A percentile compares a stretch with the other conserved stretches of the same genome.
These are phyloP conservation scores for Oceanites oceanicus DNA, from an alignment of 2,113 vertebrate genomes.

Conservation along the genomic window DNA sequence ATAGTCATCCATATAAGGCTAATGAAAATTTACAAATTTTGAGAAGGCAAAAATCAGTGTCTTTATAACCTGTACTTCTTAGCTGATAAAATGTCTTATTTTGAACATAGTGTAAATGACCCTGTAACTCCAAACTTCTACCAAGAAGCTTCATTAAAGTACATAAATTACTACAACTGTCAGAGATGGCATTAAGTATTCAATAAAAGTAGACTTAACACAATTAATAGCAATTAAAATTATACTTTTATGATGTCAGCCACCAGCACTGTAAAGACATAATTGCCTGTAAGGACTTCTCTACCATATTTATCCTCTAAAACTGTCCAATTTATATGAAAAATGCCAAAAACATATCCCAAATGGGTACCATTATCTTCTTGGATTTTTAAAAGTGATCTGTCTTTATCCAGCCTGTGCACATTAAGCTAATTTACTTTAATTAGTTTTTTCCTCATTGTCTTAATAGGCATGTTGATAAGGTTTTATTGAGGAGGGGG, in stretches of 20 bases:
- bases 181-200: conserved; percentile 84
- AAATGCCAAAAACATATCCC: conserved; percentile 85
- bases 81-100: conserved; percentile 62
- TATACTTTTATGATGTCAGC: conserved; percentile 86
- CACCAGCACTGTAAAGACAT: conserved; percentile 82
- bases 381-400: conserved; percentile 79
- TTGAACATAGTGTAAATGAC: conserved; percentile 64
- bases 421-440: conserved; percentile 86
- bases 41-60: not conserved
- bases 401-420: conserved; percentile 79
- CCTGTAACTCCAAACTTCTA: conserved; percentile 73
- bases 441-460: conserved; percentile 83
- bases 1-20: not conserved
- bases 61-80: conserved; percentile 36
- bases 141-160: conserved; percentile 83
- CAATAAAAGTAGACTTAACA: conserved; percentile 84
- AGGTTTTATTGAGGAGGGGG: conserved; percentile 64
- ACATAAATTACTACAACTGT: conserved; percentile 81
- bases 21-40: not conserved
- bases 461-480: conserved; percentile 78
- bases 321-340: conserved; percentile 87
- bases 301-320: conserved; percentile 83
- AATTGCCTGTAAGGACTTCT: conserved; percentile 86
- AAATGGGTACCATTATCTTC: conserved; percentile 84
- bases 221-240: conserved; percentile 92